Conservation (phyloP, 2,797 vertebrate genomes). For the Hoplostethus atlanticus region DNA sequence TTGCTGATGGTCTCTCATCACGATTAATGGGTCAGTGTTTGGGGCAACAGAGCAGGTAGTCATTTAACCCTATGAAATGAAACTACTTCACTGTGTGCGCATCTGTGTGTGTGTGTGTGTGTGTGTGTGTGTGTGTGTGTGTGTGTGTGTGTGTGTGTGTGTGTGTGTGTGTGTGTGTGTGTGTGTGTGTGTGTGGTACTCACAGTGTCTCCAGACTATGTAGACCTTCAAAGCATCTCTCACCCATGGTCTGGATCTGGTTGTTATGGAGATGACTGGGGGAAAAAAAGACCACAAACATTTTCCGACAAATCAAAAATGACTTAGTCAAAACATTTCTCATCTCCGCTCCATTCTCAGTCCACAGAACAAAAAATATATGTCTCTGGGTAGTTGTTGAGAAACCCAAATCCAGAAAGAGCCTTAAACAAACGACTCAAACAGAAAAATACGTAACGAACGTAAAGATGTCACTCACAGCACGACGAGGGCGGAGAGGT, state of each 20-base stretch:
- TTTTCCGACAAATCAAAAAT: constrained; percentile 53
- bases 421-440: constrained; percentile 35
- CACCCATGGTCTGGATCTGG: constrained; percentile 91
- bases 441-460: neutral
- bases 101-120: neutral
- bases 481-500: constrained; percentile 95
- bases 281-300: constrained; percentile 46
- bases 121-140: neutral
- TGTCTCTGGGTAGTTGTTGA: constrained; percentile 33
- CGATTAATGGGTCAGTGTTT: constrained; percentile 47
- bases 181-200: constrained; percentile 77
- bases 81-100: constrained; percentile 19
- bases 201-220: constrained; percentile 96
- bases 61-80: constrained; percentile 54
- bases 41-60: constrained; percentile 54
- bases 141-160: neutral
- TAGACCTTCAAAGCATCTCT: constrained; percentile 93
- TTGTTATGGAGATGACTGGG: constrained; percentile 97
- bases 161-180: constrained; percentile 28
- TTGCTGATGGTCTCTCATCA: constrained; percentile 54
- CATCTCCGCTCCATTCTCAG: constrained; percentile 17
- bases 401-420: constrained; percentile 30
- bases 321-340: constrained; percentile 21
- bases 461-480: constrained; percentile 86
- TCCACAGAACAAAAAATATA: constrained; percentile 25